Base-by-base conservation (phyloP, 2,113 vertebrate species). In the Podarcis cretensis region DNA sequence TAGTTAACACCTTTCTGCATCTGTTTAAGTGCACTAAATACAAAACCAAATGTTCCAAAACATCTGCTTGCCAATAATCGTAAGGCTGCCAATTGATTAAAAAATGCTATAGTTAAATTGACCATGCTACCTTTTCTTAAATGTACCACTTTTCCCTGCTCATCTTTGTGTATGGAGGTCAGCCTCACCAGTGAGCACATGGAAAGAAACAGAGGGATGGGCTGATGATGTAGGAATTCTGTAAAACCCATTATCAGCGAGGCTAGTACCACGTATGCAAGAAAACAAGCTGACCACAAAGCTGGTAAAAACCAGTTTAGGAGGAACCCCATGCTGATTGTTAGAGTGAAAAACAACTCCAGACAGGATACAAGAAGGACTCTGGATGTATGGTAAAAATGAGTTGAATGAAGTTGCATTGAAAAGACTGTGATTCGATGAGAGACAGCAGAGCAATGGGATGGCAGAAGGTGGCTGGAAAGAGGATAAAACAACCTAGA, bases 31-130 rank as follows among this genome's bases (percentile, higher is more conserved):
- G 91, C 40, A 48, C 82, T 37, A 81, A 92, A 43, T 32, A 91
- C 54, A 93, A 94, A 93, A 25, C 87, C 90, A 89, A 89, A 69
- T 89, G 79, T 92, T 89, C 40, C 88, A 90, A 96, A 96, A 95
- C 94, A 93, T 40, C 86, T 93, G 87, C 89, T 90, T 93, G 82
- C 94, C 94, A 96, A 85, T 73, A 90, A 90, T 93, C 40, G 48
- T 90, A 89, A 54, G 30, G 3, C 18, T 84, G 68, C 20, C 30
- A 84, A 43, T n/a, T 12, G n/a, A 54, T 84, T 57, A 73, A 84
- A 84, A 35, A 69, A 32, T 84, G 20, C 40, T 57, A 32, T 57
- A 74, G 43, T 84, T 59, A 84, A 84, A 57, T 25, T 57, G 71
- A 35, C 43, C 35, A 0, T 57, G 18, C 30, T 57, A 57, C 65